A percentile compares a stretch with the other conserved stretches of the same genome.
Conservation (phyloP, 2,888 invertebrate species). For the Cephus pygmeus region DNA sequence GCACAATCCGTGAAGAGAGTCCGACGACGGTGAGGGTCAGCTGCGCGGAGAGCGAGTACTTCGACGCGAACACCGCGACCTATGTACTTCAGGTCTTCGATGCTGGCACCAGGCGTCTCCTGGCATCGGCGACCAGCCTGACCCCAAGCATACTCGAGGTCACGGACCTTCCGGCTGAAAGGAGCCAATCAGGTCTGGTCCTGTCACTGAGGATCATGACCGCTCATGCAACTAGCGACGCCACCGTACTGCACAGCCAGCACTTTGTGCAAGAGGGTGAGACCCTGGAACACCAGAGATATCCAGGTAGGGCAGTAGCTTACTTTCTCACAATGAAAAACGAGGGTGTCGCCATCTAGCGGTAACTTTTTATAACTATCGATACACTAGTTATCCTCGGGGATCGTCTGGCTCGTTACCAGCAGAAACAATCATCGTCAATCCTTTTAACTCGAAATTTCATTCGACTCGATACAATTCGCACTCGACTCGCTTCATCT, state of each 20-base stretch:
- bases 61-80: slow-evolving; percentile 60
- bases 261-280: slow-evolving; percentile 58
- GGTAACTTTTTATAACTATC: neutral
- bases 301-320: slow-evolving; percentile 55
- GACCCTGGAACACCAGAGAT: slow-evolving; percentile 57
- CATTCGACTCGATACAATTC: neutral
- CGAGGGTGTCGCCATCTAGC: neutral
- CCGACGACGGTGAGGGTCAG: slow-evolving; percentile 66
- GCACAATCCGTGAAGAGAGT: slow-evolving; percentile 67
- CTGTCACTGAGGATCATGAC: slow-evolving; percentile 69
- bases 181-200: slow-evolving; percentile 62
- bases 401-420: neutral
- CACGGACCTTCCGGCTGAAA: slow-evolving; percentile 64
- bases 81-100: slow-evolving; percentile 70
- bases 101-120: slow-evolving; percentile 66
- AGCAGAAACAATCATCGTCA: neutral
- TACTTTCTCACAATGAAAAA: neutral
- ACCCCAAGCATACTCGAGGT: slow-evolving; percentile 67
- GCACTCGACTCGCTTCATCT: neutral
- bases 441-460: neutral
- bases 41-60: slow-evolving; percentile 65
- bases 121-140: slow-evolving; percentile 68
- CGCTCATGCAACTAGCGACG: slow-evolving; percentile 68
- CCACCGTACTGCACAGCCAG: slow-evolving; percentile 67
- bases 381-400: neutral